These are phyloP conservation scores for Paradoxurus hermaphroditus DNA, from an alignment of 2,113 vertebrate species.

Conservation along the genomic window DNA sequence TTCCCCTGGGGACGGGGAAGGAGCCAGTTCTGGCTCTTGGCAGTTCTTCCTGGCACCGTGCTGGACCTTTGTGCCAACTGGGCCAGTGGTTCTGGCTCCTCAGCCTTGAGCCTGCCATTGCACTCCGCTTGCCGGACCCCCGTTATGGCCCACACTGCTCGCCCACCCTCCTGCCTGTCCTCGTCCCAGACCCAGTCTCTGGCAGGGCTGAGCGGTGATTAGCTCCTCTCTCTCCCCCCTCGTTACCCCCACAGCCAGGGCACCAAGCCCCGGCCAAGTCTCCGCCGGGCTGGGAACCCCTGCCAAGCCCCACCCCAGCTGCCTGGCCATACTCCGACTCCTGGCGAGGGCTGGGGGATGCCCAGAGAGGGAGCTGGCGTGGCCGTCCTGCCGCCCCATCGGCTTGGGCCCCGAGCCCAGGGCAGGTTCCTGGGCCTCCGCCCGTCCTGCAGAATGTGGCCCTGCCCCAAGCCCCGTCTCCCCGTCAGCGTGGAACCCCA, in stretches of 20 bases:
- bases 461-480: background rate
- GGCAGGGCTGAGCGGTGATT: background rate
- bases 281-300: background rate
- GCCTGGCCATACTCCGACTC: constrained; percentile 1
- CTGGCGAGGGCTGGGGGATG: constrained; percentile 7
- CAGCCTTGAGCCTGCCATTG: background rate
- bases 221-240: background rate
- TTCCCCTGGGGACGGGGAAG: background rate
- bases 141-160: rapidly evolving
- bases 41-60: constrained; percentile 21
- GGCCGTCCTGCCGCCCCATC: background rate
- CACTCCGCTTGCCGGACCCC: background rate
- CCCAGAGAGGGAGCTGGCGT: constrained; percentile 27
- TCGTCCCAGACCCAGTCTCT: background rate
- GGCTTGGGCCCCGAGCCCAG: background rate
- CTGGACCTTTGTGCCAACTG: constrained; percentile 3
- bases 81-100: constrained; percentile 43
- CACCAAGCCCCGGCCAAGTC: background rate
- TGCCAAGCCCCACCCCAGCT: constrained; percentile 39
- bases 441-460: background rate
- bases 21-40: background rate
- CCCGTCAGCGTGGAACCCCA: background rate
- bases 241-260: background rate
- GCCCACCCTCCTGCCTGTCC: background rate
- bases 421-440: background rate